phyloP scores from a whole-genome alignment of 2,797 vertebrate genomes.

The Lacerta bilineata region DNA sequence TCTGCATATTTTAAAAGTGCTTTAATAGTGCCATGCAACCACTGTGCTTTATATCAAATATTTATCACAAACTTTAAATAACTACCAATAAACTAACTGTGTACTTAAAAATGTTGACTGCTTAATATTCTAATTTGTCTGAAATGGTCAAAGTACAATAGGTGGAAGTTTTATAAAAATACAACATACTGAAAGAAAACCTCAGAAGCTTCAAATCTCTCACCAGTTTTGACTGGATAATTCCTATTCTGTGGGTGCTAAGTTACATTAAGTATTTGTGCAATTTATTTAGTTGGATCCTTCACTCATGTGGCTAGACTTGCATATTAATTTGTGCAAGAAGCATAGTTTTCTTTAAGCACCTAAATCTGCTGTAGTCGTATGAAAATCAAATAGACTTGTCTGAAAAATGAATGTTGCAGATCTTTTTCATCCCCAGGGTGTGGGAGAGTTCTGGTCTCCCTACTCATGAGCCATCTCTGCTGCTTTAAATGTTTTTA shows the following conservation, averaged over 20 bases:
- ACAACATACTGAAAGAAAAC: neutral
- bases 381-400: neutral
- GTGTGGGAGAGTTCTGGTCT: neutral
- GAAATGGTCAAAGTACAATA: neutral
- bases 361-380: neutral
- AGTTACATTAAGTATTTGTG: neutral
- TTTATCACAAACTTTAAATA: neutral
- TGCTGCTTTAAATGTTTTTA: neutral
- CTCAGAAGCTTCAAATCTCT: neutral
- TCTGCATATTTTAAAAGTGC: constrained; percentile 5
- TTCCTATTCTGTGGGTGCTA: neutral
- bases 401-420: neutral
- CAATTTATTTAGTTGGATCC: neutral
- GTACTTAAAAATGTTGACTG: neutral
- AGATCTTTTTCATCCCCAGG: neutral
- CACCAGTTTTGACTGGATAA: neutral
- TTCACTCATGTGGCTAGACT: neutral
- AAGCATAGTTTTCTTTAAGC: neutral
- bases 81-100: neutral
- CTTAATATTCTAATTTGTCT: neutral
- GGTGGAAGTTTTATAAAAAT: neutral
- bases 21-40: neutral
- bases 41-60: neutral
- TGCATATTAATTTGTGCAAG: neutral
- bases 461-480: neutral